A percentile compares a stretch with the other conserved stretches of the same genome.
Conservation (phyloP, 2,797 vertebrate genomes). For the Fundulus diaphanus region DNA sequence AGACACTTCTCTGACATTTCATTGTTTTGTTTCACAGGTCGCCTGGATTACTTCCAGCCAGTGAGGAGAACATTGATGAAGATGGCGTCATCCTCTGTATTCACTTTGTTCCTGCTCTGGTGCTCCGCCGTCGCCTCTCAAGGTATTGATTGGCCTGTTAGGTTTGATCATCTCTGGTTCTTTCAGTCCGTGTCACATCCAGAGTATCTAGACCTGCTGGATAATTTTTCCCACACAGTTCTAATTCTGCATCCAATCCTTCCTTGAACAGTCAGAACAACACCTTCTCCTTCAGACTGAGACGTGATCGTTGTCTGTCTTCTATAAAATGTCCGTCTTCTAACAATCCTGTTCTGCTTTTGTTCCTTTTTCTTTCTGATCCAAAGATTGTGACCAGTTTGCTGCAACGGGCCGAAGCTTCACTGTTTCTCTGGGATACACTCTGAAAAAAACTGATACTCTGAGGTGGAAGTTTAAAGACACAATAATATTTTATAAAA, state of each 20-base stretch:
- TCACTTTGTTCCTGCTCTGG: constrained; percentile 4
- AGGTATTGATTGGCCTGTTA: constrained; percentile 53
- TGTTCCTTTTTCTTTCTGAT: neutral
- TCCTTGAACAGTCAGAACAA: no score
- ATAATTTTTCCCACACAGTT: neutral
- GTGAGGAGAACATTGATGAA: neutral
- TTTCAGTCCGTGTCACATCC: neutral
- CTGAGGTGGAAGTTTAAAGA: rapidly evolving
- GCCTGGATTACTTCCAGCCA: no score
- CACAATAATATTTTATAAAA: rapidly evolving
- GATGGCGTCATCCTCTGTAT: neutral
- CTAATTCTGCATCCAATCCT: no score
- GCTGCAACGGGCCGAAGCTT: rapidly evolving
- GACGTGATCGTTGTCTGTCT: neutral
- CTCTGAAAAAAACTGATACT: rapidly evolving
- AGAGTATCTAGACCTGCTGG: neutral
- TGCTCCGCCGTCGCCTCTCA: neutral
- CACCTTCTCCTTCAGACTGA: neutral
- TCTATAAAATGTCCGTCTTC: no score
- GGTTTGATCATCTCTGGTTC: neutral
- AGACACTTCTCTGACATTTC: neutral
- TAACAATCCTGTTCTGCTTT: neutral
- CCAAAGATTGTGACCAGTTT: neutral
- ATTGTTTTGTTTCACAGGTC: neutral
- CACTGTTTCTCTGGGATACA: rapidly evolving